Base-by-base conservation (phyloP, 2,797 vertebrate genomes). In the Syngnathus acus region DNA sequence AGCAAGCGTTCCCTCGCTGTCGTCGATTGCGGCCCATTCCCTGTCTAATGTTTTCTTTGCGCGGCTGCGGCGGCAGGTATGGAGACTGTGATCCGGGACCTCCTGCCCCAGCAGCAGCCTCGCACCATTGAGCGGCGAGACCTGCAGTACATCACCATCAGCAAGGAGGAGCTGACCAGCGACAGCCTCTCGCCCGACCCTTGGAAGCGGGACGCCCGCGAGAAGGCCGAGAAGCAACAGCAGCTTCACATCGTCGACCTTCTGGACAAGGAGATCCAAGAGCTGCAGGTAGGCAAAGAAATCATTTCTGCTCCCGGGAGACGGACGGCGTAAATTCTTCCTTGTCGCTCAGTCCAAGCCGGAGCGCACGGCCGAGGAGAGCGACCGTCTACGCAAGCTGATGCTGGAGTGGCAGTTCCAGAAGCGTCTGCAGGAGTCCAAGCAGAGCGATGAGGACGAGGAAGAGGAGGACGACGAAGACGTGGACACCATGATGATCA, bases 401-500 rank as follows among this genome's bases (percentile, higher is more conserved):
- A 95, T 99, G 97, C 90, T 99, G 50, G 97, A 99, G 87, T 98
- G 97, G 96, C 96, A 99, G 89, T 99, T 99, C 88, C 97, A 99
- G 87, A 97, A 96, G 82, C 84, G 97, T 19, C 92, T 99, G 69
- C 96, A 98, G 73, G 97, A 99, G 80, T 97, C 96, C 32, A 94
- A 97, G 83, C 94, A 96, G 78, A 95, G 94, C 57, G 96, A 98
- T 53, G 96, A 98, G 5, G 96, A 98, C 0, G 97, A 98, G 0
- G 96, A 97, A 47, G 95, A 99, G 61, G 95, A 97, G 51, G 96
- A 99, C 0, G 92, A 93, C 8, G 97, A 99, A 55, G 97, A 99
- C 13, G 93, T 98, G 81, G 97, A 99, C 89, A 94, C 95, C 51
- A 85, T 94, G 90, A 88, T 98, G 71, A 95, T 99, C 86, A 96